Evolutionary conservation across 2,113 vertebrate species (phyloP), one percentile per base, ranked within the genome.

Genomic region (Dissostichus mawsoni): DNA sequence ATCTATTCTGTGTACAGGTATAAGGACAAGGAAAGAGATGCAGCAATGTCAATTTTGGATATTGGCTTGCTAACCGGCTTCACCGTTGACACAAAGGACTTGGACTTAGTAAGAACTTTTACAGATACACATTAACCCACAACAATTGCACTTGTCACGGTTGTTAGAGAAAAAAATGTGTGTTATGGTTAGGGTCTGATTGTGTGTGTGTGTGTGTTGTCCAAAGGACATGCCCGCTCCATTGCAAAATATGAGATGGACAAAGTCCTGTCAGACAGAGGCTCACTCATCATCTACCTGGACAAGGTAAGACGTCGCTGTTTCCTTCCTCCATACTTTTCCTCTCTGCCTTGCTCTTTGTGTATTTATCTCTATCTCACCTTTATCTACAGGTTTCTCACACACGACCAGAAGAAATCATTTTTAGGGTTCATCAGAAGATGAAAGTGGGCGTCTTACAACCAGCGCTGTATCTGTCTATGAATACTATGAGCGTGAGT

Each of bases 281-380:
- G 95, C 69, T 97, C 96, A 0, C 90, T 98, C 68, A 88, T 98
- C 89, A 91, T 98, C 67, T 97, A 98, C 89, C 81, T 98, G 20
- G 90, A 97, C 57, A 96, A 96, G 94, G 97, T 97, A 62, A 67
- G 62, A 8, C 5, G 8, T 55, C 13, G 29, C 1, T 5, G 10
- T 78, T 33, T 20, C 61, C 10, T 3, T 1, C 2, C 11, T 59
- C 51, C 50, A 5, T 8, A 3, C 11, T 65, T n/a, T 57, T 61
- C 81, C 20, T 76, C 12, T 33, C 51, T 58, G 6, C 13, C 9
- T 53, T 81, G 6, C 63, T 81, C 5, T 56, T 51, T 3, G 9
- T 59, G 12, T 52, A 0, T 55, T 45, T 7, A 6, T 23, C 10
- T 14, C 3, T 57, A 2, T 53, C 7, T 77, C 25, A 77, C 33